Evolutionary conservation across 2,113 vertebrate genomes (phyloP).

Genomic region (Megaceryle maxima): DNA sequence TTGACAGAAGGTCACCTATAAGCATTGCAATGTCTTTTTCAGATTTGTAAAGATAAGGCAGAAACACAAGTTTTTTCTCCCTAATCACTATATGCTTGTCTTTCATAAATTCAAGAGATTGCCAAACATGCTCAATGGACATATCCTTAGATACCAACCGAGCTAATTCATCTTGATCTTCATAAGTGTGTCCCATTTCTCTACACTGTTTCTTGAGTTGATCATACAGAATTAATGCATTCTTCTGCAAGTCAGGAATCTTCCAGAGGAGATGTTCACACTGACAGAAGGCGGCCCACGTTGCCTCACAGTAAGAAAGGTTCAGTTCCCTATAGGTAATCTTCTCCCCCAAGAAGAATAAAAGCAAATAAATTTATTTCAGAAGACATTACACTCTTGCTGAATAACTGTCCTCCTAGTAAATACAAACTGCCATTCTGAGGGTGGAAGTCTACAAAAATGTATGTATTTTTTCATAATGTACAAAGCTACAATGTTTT

Average conservation of each 20-base stretch:
- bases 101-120: conserved; percentile 79
- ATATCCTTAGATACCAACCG: conserved; percentile 2
- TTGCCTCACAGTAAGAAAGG: conserved; percentile 78
- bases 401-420: background rate
- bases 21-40: conserved; percentile 76
- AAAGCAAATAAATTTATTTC: background rate
- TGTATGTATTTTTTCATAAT: background rate
- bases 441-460: background rate
- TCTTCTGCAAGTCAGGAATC: conserved; percentile 73
- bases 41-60: conserved; percentile 69
- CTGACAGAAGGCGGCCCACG: conserved; percentile 64
- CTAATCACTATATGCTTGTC: conserved; percentile 62
- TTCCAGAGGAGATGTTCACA: conserved; percentile 65
- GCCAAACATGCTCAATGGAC: conserved; percentile 58
- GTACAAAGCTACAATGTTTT: background rate
- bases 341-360: conserved; percentile 62
- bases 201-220: conserved; percentile 72
- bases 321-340: conserved; percentile 72
- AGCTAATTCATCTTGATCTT: conserved; percentile 65
- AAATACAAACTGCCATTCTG: background rate
- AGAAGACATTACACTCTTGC: background rate
- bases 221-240: conserved; percentile 76
- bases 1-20: conserved; percentile 59
- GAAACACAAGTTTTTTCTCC: conserved; percentile 69
- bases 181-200: conserved; percentile 77